These are phyloP conservation scores for Drosophila meridionalis DNA, from an alignment of 2,888 invertebrate species.

Conservation along the genomic window DNA sequence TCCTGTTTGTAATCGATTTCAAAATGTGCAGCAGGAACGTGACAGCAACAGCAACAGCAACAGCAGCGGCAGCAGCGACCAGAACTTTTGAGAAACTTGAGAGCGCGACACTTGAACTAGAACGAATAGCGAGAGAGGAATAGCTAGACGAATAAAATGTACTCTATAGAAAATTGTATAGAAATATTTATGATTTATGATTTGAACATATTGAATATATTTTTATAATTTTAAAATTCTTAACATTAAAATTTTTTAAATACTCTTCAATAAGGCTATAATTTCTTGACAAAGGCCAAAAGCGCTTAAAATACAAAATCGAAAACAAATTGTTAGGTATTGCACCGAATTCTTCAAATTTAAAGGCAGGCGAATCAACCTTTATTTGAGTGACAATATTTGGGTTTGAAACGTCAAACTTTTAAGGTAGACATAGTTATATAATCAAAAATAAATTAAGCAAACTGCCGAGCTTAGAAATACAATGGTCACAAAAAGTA, in stretches of 20 bases:
- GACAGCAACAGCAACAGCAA: slow-evolving; percentile 29
- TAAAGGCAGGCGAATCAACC: neutral
- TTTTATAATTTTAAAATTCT: too few species aligned
- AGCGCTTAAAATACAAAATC: neutral
- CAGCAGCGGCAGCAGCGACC: slow-evolving; percentile 16
- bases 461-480: neutral
- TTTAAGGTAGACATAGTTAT: neutral
- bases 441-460: neutral
- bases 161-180: neutral
- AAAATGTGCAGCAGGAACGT: slow-evolving; percentile 73
- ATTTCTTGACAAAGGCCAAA: too few species aligned
- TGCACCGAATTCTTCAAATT: neutral
- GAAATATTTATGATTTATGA: neutral
- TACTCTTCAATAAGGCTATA: too few species aligned
- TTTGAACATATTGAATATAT: neutral
- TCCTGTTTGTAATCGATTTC: slow-evolving; percentile 80
- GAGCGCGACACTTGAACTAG: slow-evolving; percentile 19
- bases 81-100: slow-evolving; percentile 25
- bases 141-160: neutral
- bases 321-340: neutral
- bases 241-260: too few species aligned
- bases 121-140: neutral
- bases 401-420: neutral
- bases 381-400: neutral
- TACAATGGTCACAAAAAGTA: neutral